A percentile compares a stretch with the other conserved stretches of the same genome.
These are phyloP conservation scores for Otus sunia DNA, from an alignment of 2,113 vertebrate species.

Conservation along the genomic window DNA sequence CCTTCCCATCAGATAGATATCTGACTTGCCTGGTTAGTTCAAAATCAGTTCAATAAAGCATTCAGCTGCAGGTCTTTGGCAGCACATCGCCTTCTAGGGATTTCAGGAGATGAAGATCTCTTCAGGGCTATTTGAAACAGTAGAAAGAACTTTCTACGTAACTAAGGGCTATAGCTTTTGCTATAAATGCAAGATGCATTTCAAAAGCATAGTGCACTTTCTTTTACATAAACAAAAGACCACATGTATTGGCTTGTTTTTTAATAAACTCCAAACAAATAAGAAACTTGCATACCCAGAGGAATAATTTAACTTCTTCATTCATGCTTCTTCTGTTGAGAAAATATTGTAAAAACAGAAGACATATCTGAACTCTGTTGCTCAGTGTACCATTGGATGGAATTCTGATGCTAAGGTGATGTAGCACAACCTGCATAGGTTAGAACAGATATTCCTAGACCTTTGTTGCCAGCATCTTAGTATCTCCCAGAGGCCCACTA, in stretches of 20 bases:
- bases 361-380: neutral
- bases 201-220: neutral
- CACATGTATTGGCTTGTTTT: neutral
- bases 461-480: neutral
- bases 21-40: neutral
- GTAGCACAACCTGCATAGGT: neutral
- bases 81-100: neutral
- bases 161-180: neutral
- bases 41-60: neutral
- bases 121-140: neutral
- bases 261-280: neutral
- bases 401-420: neutral
- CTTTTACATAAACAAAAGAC: neutral
- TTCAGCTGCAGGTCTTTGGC: neutral
- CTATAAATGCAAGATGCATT: neutral
- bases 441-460: neutral
- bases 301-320: neutral
- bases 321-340: neutral
- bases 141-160: neutral
- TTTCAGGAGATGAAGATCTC: neutral
- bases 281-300: neutral
- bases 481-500: neutral
- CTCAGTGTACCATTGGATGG: neutral
- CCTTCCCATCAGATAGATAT: neutral
- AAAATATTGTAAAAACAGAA: neutral